Evolutionary conservation across 1,140 invertebrate species (phyloP).

Genomic region (Rhagoletis zephyria): DNA sequence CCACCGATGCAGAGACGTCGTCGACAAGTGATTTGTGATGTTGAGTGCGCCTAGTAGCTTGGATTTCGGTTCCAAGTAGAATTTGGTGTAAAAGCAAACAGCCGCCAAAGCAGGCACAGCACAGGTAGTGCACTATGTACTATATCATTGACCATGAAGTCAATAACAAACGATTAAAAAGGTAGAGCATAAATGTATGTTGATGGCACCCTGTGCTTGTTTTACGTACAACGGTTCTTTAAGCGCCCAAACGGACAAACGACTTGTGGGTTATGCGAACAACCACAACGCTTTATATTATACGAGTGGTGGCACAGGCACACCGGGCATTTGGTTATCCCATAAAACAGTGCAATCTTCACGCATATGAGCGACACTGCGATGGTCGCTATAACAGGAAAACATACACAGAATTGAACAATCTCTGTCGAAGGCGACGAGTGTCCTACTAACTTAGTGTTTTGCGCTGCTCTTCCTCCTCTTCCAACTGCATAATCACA

Average conservation of each 20-base stretch:
- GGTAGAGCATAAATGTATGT: too few species aligned
- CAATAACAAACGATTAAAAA: too few species aligned
- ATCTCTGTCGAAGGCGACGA: constrained; percentile 8
- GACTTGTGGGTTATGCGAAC: not conserved
- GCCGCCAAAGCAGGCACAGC: too few species aligned
- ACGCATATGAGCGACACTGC: not conserved
- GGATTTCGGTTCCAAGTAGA: too few species aligned
- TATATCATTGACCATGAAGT: too few species aligned
- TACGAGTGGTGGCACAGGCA: not conserved
- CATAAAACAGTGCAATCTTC: too few species aligned
- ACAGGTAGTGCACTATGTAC: too few species aligned
- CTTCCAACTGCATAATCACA: too few species aligned
- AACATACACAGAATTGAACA: not conserved
- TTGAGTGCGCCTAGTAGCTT: not conserved
- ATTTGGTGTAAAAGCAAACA: too few species aligned
- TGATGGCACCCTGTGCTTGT: too few species aligned
- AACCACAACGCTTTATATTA: not conserved
- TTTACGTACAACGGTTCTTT: too few species aligned
- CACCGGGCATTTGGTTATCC: not conserved
- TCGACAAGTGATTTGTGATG: constrained; percentile 22
- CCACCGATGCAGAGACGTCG: not conserved
- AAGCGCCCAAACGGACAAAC: too few species aligned
- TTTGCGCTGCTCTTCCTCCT: not conserved
- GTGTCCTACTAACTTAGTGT: constrained; percentile 12
- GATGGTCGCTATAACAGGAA: not conserved